Percentiles rank a stretch among this genome's conserved stretches.
Conservation (phyloP, 2,888 invertebrate species). For the Empis livida region DNA sequence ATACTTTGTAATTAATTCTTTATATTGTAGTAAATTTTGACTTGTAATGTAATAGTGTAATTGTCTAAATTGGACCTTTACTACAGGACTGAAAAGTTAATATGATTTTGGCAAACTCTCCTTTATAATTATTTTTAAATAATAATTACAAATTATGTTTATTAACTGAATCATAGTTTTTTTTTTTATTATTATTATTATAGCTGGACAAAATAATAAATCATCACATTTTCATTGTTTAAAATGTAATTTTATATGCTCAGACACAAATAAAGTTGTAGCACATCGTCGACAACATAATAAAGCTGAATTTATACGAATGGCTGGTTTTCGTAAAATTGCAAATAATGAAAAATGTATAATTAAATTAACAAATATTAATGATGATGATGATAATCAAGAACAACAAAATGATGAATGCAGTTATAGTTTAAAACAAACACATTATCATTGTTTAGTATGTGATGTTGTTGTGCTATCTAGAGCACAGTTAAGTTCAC, state of each 20-base stretch:
- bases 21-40: too few relatives aligned
- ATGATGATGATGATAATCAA: too few relatives aligned
- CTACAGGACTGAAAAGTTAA: too few relatives aligned
- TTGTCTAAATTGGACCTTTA: too few relatives aligned
- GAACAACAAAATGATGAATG: conserved; percentile 53
- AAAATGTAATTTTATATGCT: conserved; percentile 90
- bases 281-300: conserved; percentile 88
- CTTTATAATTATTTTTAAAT: too few relatives aligned
- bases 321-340: conserved; percentile 89
- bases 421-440: conserved; percentile 85
- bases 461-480: conserved; percentile 89
- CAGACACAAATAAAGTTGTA: conserved; percentile 92
- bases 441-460: conserved; percentile 88
- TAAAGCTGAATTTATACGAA: conserved; percentile 84
- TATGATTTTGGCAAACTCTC: too few relatives aligned
- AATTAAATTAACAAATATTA: conserved; percentile 7
- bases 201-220: conserved; percentile 52
- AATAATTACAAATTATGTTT: neutral
- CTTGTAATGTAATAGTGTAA: too few relatives aligned
- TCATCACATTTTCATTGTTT: conserved; percentile 94
- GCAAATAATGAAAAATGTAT: conserved; percentile 71
- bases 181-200: too few relatives aligned
- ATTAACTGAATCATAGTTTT: too few relatives aligned
- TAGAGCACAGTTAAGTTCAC: conserved; percentile 86
- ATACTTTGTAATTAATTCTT: too few relatives aligned